Evolutionary conservation across 2,797 vertebrate genomes (phyloP), one percentile per base, ranked within the genome.

Genomic region (Oryzias sinensis): DNA sequence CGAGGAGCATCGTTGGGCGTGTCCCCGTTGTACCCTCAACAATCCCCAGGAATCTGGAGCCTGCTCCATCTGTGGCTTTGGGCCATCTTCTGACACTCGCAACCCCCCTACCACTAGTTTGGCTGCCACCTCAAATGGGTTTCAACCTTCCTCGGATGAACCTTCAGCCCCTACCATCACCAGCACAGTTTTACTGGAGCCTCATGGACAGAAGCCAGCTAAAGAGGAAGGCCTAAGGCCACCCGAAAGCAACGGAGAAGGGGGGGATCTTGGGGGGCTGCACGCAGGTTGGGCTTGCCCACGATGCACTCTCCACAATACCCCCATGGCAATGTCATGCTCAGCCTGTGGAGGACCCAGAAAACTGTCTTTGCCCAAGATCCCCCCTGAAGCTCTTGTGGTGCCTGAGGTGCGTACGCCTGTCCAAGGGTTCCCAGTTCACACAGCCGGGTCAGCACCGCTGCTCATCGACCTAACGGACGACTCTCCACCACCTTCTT

Each of bases 221-320:
- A 87, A 88, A 62, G 89, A 90, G 67, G 88, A 91, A 42, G 70
- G 50, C 16, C 43, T 81, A 46, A 53, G 84, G 4, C 72, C 86
- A 22, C 75, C 88, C 2, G 88, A 90, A 78, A 91, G 79, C 84
- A 90, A 91, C 0, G 87, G 92, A 0, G 92, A 93, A 45, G 85
- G 71, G 0, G 70, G 18, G 0, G 18, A 41, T 0, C 87, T 89
- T 44, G 84, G 80, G 43, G 71, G 76, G 43, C 81, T 82, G 2
- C 83, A 80, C 43, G 75, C 77, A 0, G 94, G 95, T 49, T 99
- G 97, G 97, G 94, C 95, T 17, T 98, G 97, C 82, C 94, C 93
- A 5, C 95, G 97, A 55, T 98, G 97, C 86, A 98, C 97, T 0
- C 92, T 99, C 50, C 93, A 95, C 77, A 99, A 98, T 86, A 98